These are phyloP conservation scores for Volucella bombylans DNA, from an alignment of 2,888 invertebrate species.

Conservation along the genomic window DNA sequence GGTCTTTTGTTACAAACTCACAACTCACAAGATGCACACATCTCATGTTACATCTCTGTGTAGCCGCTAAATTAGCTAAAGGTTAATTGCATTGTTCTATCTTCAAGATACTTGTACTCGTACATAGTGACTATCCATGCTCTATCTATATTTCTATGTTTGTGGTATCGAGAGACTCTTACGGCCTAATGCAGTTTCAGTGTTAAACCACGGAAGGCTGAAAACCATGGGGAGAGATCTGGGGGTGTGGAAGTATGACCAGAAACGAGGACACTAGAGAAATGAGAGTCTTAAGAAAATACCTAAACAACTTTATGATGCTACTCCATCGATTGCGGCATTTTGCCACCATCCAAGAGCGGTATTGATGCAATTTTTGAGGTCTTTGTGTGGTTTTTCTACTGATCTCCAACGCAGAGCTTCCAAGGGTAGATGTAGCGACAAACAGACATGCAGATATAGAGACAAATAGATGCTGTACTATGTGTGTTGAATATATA, in stretches of 20 bases:
- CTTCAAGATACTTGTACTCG: slow-evolving; percentile 21
- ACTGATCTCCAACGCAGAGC: slow-evolving; percentile 26
- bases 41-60: slow-evolving; percentile 63
- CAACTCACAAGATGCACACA: slow-evolving; percentile 18
- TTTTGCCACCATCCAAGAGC: slow-evolving; percentile 62
- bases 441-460: slow-evolving; percentile 7
- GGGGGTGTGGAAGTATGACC: not conserved
- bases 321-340: slow-evolving; percentile 64
- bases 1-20: slow-evolving; percentile 44
- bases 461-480: slow-evolving; percentile 14
- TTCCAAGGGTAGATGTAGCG: slow-evolving; percentile 10
- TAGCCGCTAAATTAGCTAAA: slow-evolving; percentile 70
- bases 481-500: slow-evolving; percentile 44
- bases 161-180: slow-evolving; percentile 41
- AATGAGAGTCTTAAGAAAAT: slow-evolving; percentile 2
- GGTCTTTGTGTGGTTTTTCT: slow-evolving; percentile 61
- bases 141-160: slow-evolving; percentile 64
- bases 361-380: slow-evolving; percentile 61
- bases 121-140: slow-evolving; percentile 63
- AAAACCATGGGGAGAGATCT: not conserved
- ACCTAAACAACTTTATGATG: slow-evolving; percentile 61
- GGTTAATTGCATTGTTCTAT: slow-evolving; percentile 73
- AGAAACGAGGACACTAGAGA: not conserved
- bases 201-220: slow-evolving; percentile 45
- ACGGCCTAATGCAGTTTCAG: slow-evolving; percentile 67